Evolutionary conservation across 2,888 invertebrate genomes (phyloP).

Genomic region (Ametastegia equiseti): DNA sequence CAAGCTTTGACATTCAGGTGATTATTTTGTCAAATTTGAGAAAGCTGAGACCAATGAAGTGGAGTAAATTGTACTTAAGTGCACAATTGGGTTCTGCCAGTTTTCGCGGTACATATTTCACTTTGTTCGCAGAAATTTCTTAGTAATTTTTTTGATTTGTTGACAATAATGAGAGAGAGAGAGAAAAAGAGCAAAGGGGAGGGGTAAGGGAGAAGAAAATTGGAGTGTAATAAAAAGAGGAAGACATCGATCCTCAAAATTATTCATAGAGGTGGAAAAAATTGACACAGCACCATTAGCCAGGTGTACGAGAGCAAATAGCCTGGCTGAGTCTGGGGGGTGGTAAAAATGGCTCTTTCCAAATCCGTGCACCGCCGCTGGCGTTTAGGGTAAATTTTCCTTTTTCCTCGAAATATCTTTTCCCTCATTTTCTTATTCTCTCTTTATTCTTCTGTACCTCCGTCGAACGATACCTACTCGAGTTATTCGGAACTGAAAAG

Average conservation of each 20-base stretch:
- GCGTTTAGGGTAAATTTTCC: constrained; percentile 20
- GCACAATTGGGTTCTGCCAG: background rate
- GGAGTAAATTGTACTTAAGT: background rate
- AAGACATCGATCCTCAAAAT: constrained; percentile 7
- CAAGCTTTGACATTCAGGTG: background rate
- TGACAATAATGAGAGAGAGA: background rate
- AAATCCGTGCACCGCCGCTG: constrained; percentile 10
- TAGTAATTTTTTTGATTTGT: background rate
- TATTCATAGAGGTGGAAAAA: constrained; percentile 23
- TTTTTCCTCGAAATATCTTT: no score
- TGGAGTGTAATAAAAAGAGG: background rate
- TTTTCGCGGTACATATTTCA: background rate
- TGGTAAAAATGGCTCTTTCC: constrained; percentile 6
- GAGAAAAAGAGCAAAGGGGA: constrained; percentile 11
- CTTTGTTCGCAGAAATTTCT: background rate
- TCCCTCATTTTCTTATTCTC: constrained; percentile 31
- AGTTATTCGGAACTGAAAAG: no score
- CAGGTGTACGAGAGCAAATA: constrained; percentile 2
- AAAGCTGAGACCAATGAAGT: background rate
- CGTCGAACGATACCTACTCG: no score
- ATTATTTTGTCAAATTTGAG: background rate
- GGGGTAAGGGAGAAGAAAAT: background rate
- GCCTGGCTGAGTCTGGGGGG: constrained; percentile 18
- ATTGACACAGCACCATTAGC: constrained; percentile 31
- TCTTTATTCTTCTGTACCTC: constrained; percentile 14